Evolutionary conservation across 2,113 vertebrate genomes (phyloP).

Genomic region (Carollia perspicillata): DNA sequence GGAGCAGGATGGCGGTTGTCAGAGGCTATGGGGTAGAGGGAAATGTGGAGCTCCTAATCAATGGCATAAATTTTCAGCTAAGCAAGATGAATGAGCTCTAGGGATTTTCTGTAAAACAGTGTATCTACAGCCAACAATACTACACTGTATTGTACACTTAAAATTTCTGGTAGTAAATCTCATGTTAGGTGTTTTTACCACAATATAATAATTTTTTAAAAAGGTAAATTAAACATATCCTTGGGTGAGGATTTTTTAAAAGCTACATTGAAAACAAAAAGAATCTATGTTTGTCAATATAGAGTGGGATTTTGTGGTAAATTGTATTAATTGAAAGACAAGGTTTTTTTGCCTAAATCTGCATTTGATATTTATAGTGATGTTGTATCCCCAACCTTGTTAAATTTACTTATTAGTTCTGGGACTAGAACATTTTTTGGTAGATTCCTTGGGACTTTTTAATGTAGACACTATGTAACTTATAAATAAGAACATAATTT

Average conservation of each 20-base stretch:
- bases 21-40: background rate
- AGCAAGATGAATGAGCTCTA: background rate
- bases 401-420: background rate
- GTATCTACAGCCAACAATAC: background rate
- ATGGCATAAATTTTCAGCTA: too few relatives aligned
- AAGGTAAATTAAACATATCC: background rate
- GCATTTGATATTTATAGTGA: background rate
- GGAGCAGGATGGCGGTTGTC: background rate
- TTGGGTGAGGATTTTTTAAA: background rate
- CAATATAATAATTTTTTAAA: background rate
- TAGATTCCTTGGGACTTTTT: background rate
- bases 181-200: background rate
- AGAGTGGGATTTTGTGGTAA: background rate
- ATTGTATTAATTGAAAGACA: background rate
- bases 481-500: background rate
- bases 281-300: background rate
- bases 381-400: background rate
- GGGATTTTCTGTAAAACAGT: background rate
- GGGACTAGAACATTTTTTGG: background rate
- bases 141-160: background rate
- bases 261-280: background rate
- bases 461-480: background rate
- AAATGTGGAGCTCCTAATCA: too few relatives aligned
- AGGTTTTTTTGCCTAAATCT: background rate
- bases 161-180: background rate